phyloP scores from a whole-genome alignment of 2,113 vertebrate species.

The Ammodramus savannarum region DNA sequence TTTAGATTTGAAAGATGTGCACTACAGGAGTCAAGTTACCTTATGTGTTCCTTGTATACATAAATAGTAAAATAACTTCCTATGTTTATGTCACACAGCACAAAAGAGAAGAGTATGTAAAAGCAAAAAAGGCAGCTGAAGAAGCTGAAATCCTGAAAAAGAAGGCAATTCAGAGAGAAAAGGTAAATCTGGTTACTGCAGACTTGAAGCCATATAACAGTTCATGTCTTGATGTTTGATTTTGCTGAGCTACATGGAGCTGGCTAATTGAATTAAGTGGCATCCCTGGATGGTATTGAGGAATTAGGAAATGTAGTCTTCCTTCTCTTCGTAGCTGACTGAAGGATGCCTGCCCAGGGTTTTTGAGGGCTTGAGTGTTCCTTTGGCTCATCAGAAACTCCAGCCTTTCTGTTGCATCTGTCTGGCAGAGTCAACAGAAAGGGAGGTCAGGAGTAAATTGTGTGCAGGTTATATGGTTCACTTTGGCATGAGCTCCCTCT shows the following conservation, averaged over 20 bases:
- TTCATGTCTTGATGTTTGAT: neutral
- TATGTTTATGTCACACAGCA: conserved; percentile 57
- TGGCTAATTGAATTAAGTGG: neutral
- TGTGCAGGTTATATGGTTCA: neutral
- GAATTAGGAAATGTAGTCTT: neutral
- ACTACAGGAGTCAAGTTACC: neutral
- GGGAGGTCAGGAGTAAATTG: neutral
- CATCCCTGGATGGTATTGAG: neutral
- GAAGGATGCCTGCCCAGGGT: neutral
- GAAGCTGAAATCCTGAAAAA: conserved; percentile 73
- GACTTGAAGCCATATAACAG: neutral
- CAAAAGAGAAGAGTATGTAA: conserved; percentile 72
- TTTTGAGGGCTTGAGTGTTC: neutral
- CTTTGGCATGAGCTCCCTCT: neutral
- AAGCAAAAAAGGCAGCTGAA: conserved; percentile 75
- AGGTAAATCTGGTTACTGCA: conserved; percentile 64
- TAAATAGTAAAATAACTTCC: neutral
- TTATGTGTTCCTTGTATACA: neutral
- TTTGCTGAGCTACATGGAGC: neutral
- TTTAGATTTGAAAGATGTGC: neutral
- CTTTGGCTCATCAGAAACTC: neutral
- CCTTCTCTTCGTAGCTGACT: neutral
- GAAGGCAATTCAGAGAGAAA: conserved; percentile 81
- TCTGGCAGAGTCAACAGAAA: neutral
- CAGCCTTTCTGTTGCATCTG: neutral